Base-by-base conservation (phyloP, 2,888 invertebrate species). In the Lasioglossum vierecki region DNA sequence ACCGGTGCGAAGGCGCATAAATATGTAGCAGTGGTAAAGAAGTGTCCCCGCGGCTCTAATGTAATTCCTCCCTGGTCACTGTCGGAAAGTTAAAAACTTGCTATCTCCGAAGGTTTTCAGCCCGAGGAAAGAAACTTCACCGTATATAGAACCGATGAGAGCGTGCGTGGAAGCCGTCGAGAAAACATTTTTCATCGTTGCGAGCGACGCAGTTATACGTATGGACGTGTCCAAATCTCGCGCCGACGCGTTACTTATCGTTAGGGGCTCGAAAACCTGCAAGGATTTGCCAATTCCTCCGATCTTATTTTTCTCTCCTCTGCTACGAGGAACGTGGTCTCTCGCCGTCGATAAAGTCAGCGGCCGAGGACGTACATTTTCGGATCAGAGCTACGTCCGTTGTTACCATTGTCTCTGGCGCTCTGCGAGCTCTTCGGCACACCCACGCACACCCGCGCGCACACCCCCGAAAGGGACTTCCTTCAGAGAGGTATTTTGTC, bases 211-310 rank as follows among this genome's bases (percentile, higher is more conserved):
- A 77, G 68, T 85, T 86, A 82, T 88, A 89, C 73, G 80, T 90
- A 70, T 77, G 39, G 72, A 84, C 77, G 84, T 71, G 88, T 81
- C 78, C 66, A 57, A 88, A 83, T 82, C 87, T 88, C 83, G 87
- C 84, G 80, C 82, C 80, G 88, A 83, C 75, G 79, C 91, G 87
- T 92, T 91, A 91, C 88, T 92, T 89, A 91, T 78, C 76, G 87
- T 92, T 89, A 88, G 82, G 68, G 75, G 74, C 76, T 87, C 11
- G 86, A 88, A 89, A 89, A 87, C 88, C 82, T 72, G 84, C 79
- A 86, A 89, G 84, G 88, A 89, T 89, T 87, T 83, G 83, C 82
- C 84, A 83, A 87, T 90, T 89, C 82, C 76, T 18, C 85, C 88
- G 88, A 87, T 87, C 88, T 89, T 88, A 87, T 87, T 89, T 89